phyloP scores from a whole-genome alignment of 2,113 vertebrate species.

The Pluvialis apricaria region DNA sequence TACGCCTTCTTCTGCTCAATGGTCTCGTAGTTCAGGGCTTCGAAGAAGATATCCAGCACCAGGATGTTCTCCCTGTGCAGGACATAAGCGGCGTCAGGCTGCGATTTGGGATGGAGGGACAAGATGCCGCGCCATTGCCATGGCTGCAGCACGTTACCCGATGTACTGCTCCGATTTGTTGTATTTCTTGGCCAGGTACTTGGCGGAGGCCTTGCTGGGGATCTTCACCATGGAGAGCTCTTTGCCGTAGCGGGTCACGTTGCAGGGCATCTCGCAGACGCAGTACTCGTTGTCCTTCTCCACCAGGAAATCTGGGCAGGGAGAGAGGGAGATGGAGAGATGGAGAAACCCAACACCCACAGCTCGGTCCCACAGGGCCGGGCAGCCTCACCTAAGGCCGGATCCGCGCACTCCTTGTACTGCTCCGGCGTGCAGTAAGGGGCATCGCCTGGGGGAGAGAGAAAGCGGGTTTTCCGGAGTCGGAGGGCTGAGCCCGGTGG shows the following conservation, averaged over 20 bases:
- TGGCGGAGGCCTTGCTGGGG: conserved; percentile 97
- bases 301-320: conserved; percentile 88
- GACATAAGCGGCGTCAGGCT: not conserved
- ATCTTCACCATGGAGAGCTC: conserved; percentile 99
- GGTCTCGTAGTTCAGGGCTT: conserved; percentile 97
- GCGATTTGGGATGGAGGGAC: not conserved
- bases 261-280: conserved; percentile 95
- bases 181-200: conserved; percentile 98
- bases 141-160: conserved; percentile 65
- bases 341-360: not conserved
- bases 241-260: conserved; percentile 93
- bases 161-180: conserved; percentile 99
- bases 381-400: conserved; percentile 87
- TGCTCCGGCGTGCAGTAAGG: conserved; percentile 98
- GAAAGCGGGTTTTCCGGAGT: rapidly evolving
- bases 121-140: rapidly evolving
- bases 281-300: conserved; percentile 96
- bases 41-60: conserved; percentile 97
- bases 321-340: not conserved
- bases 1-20: conserved; percentile 99
- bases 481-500: rapidly evolving
- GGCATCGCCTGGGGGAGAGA: conserved; percentile 83
- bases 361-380: not conserved
- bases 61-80: conserved; percentile 92
- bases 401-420: conserved; percentile 98